Percentiles rank a stretch among this genome's conserved stretches.
Evolutionary conservation across 2,888 invertebrate species (phyloP).

Genomic region (Carabus problematicus): DNA sequence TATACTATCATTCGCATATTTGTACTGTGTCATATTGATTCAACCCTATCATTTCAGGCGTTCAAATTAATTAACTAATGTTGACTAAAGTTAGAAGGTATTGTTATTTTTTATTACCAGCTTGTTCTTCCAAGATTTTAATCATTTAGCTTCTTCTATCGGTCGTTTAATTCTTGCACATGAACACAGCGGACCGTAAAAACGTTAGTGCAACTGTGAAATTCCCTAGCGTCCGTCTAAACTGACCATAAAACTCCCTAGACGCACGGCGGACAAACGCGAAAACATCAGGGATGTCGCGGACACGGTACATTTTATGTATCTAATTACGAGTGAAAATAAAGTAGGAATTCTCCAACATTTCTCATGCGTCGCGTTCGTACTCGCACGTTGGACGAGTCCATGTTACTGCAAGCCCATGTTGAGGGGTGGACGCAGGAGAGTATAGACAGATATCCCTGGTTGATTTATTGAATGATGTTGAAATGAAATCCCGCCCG

Average conservation of each 20-base stretch:
- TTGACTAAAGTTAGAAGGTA: no score
- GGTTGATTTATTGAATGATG: slow-evolving; percentile 33
- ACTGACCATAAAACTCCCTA: slow-evolving; percentile 13
- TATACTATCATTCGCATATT: no score
- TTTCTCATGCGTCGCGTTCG: slow-evolving; percentile 4
- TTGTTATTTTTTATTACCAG: no score
- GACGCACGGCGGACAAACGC: not conserved
- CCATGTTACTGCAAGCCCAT: not conserved
- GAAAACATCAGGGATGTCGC: not conserved
- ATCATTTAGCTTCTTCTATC: no score
- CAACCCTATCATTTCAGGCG: no score
- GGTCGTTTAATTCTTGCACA: not conserved
- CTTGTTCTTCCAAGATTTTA: no score
- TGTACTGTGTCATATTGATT: no score
- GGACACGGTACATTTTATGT: slow-evolving; percentile 17
- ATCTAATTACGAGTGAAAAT: slow-evolving; percentile 33
- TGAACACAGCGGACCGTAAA: not conserved
- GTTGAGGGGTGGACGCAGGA: not conserved
- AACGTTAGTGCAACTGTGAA: slow-evolving; percentile 2
- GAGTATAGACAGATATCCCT: not conserved
- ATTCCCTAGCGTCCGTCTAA: slow-evolving; percentile 14
- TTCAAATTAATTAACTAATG: no score
- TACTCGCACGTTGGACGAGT: not conserved
- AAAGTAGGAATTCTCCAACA: slow-evolving; percentile 27
- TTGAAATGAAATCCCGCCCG: slow-evolving; percentile 29